Conservation (phyloP, 1,140 invertebrate genomes). For the Trichoplusia ni region DNA sequence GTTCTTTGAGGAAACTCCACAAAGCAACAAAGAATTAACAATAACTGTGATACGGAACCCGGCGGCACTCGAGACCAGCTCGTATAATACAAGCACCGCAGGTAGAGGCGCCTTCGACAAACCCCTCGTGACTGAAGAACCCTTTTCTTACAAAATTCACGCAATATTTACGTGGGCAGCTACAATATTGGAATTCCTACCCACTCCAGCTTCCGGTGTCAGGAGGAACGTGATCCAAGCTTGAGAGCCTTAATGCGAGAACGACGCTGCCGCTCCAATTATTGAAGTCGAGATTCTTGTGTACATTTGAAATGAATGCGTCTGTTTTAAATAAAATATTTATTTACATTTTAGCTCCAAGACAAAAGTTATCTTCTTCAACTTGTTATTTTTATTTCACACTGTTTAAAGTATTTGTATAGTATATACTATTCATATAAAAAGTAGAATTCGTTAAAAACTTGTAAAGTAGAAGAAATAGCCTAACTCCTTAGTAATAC, state of each 20-base stretch:
- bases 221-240: constrained; percentile 2
- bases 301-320: background rate
- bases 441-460: too few species aligned
- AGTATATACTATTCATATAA: too few species aligned
- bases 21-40: constrained; percentile 16
- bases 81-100: constrained; percentile 5
- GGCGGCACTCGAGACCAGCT: background rate
- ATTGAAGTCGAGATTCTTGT: too few species aligned
- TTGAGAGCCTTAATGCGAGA: background rate
- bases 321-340: too few species aligned
- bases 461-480: too few species aligned
- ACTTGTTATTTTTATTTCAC: too few species aligned
- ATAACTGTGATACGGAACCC: background rate
- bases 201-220: background rate
- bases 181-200: constrained; percentile 12
- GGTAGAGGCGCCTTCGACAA: background rate
- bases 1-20: background rate
- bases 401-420: too few species aligned
- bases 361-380: too few species aligned
- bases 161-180: constrained; percentile 5
- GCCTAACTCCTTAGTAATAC: too few species aligned
- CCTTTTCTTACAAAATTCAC: constrained; percentile 11
- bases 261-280: background rate
- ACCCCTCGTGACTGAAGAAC: constrained; percentile 6
- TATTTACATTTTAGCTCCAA: too few species aligned